These are phyloP conservation scores for Drosophila insularis DNA, from an alignment of 1,140 invertebrate species.

Conservation along the genomic window DNA sequence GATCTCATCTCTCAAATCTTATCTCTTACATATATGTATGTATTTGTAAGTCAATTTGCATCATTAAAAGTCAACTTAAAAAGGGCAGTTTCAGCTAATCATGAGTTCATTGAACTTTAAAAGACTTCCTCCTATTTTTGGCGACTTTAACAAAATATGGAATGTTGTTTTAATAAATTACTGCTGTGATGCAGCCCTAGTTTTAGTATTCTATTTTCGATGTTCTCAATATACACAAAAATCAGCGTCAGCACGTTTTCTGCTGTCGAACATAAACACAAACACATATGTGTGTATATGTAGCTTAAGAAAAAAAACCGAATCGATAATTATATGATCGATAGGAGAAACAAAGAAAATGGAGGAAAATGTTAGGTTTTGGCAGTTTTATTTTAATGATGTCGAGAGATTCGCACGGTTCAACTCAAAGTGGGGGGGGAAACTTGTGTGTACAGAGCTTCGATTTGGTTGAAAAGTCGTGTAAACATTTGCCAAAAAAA, in stretches of 20 bases:
- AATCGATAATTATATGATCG: constrained; percentile 55
- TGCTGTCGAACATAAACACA: constrained; percentile 1
- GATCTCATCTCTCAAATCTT: too few species aligned
- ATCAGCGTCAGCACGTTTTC: constrained; percentile 14
- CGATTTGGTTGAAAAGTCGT: constrained; percentile 12
- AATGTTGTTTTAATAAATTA: neutral
- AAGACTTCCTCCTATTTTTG: neutral
- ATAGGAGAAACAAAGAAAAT: constrained; percentile 47
- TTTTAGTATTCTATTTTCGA: constrained; percentile 1
- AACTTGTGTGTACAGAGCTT: neutral
- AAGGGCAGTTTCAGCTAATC: too few species aligned
- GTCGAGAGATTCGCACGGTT: constrained; percentile 21
- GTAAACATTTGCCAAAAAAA: constrained; percentile 49
- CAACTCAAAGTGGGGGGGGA: neutral
- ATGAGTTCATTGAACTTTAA: neutral
- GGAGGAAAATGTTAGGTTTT: constrained; percentile 8
- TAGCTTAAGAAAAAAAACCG: constrained; percentile 16
- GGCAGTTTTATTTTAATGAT: constrained; percentile 46
- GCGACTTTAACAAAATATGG: neutral
- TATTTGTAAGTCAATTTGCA: too few species aligned
- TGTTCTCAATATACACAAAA: constrained; percentile 11
- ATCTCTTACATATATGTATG: too few species aligned
- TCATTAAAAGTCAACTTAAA: too few species aligned
- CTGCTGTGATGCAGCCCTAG: constrained; percentile 7
- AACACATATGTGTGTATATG: neutral